phyloP scores from a whole-genome alignment of 2,797 vertebrate genomes.

The Xerus rutilus region DNA sequence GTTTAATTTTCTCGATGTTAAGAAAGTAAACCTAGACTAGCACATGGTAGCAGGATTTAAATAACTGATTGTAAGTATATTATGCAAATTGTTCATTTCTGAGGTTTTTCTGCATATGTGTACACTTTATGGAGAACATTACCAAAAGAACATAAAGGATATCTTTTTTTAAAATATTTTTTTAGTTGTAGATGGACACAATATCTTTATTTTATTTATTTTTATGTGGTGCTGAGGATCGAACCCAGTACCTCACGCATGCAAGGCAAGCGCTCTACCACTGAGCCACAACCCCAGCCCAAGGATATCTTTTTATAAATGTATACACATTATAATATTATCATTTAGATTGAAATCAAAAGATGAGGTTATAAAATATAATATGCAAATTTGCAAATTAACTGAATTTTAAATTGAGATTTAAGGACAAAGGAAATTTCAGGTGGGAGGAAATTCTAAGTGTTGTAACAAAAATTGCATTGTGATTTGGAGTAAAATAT shows the following conservation, averaged over 20 bases:
- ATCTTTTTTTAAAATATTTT: no score
- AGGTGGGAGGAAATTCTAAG: slow-evolving; percentile 41
- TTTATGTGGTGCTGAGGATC: no score
- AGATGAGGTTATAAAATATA: background rate
- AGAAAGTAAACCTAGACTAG: slow-evolving; percentile 4
- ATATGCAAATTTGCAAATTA: background rate
- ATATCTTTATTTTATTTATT: no score
- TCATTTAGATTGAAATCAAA: slow-evolving; percentile 41
- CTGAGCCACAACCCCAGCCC: no score
- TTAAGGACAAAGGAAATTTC: slow-evolving; percentile 20
- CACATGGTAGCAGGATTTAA: background rate
- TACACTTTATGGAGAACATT: slow-evolving; percentile 26
- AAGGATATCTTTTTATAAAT: slow-evolving; percentile 16
- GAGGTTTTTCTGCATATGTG: background rate
- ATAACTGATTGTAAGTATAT: slow-evolving; percentile 15
- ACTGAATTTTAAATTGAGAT: slow-evolving; percentile 52
- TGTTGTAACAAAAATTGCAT: slow-evolving; percentile 27
- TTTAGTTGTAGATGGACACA: no score
- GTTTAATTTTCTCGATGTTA: slow-evolving; percentile 42
- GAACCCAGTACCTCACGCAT: no score
- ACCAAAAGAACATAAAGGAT: slow-evolving; percentile 37
- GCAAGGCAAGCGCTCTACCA: no score
- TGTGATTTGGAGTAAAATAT: background rate
- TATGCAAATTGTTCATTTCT: background rate
- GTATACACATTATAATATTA: background rate